Percentiles rank a stretch among this genome's conserved stretches.
These are phyloP conservation scores for Pipistrellus pipistrellus DNA, from an alignment of 2,797 vertebrate genomes.

Conservation along the genomic window DNA sequence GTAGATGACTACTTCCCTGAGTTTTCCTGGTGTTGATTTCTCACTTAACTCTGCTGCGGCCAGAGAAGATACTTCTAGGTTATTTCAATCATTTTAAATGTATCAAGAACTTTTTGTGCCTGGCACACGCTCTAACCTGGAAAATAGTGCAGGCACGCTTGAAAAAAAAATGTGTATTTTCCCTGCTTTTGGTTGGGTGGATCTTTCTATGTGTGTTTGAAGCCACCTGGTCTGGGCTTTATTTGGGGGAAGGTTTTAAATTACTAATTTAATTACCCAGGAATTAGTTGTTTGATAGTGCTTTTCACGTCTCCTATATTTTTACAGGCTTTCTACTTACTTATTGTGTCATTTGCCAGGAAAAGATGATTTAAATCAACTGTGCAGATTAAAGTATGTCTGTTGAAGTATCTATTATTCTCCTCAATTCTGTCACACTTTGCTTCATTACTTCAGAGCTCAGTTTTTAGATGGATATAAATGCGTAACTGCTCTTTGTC, in stretches of 20 bases:
- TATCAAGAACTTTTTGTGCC: not conserved
- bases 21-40: not conserved
- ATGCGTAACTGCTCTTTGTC: not conserved
- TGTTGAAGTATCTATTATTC: not conserved
- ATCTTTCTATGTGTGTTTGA: not conserved
- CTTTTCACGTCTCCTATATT: not conserved
- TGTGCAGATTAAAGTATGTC: not conserved
- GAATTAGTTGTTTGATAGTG: not conserved
- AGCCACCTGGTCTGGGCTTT: not conserved
- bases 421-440: not conserved
- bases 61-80: not conserved
- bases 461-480: too few relatives aligned
- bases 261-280: slow-evolving; percentile 16
- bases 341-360: not conserved
- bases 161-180: not conserved
- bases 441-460: not conserved
- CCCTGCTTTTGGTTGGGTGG: too few relatives aligned
- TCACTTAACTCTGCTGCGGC: not conserved
- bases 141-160: not conserved
- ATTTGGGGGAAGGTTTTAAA: not conserved
- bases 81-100: slow-evolving; percentile 7
- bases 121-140: not conserved
- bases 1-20: not conserved
- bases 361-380: not conserved
- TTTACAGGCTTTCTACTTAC: not conserved